Conservation (phyloP, 1,140 invertebrate species). For the Orius insidiosus region DNA sequence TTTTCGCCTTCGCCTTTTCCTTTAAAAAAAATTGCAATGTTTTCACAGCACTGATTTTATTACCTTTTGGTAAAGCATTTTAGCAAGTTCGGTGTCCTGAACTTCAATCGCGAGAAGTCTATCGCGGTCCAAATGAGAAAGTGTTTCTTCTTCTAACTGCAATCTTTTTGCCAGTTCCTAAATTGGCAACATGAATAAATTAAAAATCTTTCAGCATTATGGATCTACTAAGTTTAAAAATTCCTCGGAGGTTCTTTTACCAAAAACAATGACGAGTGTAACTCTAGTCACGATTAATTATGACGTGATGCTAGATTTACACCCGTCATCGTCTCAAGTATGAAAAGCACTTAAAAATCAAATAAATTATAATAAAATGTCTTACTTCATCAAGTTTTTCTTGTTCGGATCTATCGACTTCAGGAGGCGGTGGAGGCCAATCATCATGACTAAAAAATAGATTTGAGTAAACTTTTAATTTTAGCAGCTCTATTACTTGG, state of each 20-base stretch:
- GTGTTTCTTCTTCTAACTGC: slow-evolving; percentile 44
- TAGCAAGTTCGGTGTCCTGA: slow-evolving; percentile 77
- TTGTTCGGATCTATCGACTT: slow-evolving; percentile 23
- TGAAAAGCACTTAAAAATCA: neutral
- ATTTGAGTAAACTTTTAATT: no score
- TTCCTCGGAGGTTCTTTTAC: neutral
- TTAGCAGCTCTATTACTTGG: neutral
- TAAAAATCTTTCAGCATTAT: no score
- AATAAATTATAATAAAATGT: neutral
- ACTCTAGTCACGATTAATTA: slow-evolving; percentile 28
- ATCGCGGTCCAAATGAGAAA: slow-evolving; percentile 45
- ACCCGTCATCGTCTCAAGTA: slow-evolving; percentile 17
- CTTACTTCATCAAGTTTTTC: slow-evolving; percentile 43
- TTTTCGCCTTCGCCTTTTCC: slow-evolving; percentile 47
- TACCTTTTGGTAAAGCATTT: slow-evolving; percentile 71
- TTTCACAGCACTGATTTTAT: no score
- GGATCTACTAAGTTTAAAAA: neutral
- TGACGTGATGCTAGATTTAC: slow-evolving; percentile 24
- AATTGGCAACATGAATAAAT: slow-evolving; percentile 9
- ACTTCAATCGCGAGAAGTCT: slow-evolving; percentile 69
- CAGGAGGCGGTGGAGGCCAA: slow-evolving; percentile 11
- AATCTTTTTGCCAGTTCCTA: slow-evolving; percentile 46
- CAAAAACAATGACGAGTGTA: slow-evolving; percentile 26
- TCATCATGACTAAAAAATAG: neutral
- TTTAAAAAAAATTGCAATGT: slow-evolving; percentile 20